Base-by-base conservation (phyloP, 2,113 vertebrate genomes). In the Cheirogaleus medius region DNA sequence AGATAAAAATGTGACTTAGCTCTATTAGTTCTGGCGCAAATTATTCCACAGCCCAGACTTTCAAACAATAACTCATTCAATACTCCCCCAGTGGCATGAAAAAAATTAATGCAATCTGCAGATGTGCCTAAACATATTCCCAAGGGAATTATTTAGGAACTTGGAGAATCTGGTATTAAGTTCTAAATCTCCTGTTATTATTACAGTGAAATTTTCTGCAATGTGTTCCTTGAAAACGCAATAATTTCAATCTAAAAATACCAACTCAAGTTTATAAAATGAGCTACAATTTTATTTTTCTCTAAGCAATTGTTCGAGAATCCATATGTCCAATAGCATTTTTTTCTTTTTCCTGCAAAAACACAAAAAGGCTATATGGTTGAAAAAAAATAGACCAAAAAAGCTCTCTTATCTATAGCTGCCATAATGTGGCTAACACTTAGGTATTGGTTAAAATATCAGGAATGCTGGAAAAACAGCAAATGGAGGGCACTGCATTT, bases 1-100 rank as follows among this genome's bases (percentile, higher is more conserved):
- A 94, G 66, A 97, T 90, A 95, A 93, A 93, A 93, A 78, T 64
- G 21, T 11, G 8, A 89, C 20, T 95, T 93, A 90, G 39, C 60
- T 85, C 76, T 96, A 69, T 97, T 92, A 90, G 39, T 82, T 94
- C 69, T 90, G 63, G 23, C 56, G 74, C n/a, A 84, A 64, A 37
- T 64, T 63, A 87, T 81, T 87, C 74, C 78, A 97, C 74, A 84
- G 86, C 29, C 20, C 32, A 37, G 58, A 34, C 49, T 86, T 44
- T 47, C 49, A 89, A 95, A 94, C 32, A 32, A 8, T 87, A 97
- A 92, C 54, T 96, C 47, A 95, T 64, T 91, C 74, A 76, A 34
- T 47, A 69, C 44, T 76, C 58, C 27, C 77, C 34, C 7, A 93
- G 82, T 27, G 23, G 21, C 18, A 56, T 39, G 52, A 54, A 87